Conservation (phyloP, 1,140 invertebrate genomes). For the Drosophila sturtevanti region DNA sequence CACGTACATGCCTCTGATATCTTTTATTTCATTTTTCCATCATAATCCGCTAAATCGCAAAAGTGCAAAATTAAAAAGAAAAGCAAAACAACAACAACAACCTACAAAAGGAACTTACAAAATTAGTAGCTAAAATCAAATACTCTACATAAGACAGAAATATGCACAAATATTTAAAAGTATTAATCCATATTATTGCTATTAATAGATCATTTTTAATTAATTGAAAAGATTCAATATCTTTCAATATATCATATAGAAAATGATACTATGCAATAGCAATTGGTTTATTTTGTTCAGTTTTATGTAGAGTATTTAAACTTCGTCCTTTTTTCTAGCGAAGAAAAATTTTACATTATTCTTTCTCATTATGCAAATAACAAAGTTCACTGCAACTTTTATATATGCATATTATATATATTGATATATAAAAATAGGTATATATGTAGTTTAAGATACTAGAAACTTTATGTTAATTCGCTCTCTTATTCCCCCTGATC, state of each 20-base stretch:
- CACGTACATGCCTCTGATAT: conserved; percentile 63
- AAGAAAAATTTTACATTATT: background rate
- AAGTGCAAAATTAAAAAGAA: conserved; percentile 41
- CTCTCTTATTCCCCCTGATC: conserved; percentile 5
- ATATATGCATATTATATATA: conserved; percentile 21
- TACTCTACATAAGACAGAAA: conserved; percentile 14
- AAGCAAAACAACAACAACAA: conserved; percentile 23
- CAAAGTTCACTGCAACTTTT: conserved; percentile 49
- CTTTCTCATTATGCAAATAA: conserved; percentile 49
- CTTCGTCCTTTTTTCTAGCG: background rate
- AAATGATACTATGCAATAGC: too few relatives aligned
- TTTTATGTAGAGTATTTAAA: conserved; percentile 34
- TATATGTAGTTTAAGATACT: conserved; percentile 46
- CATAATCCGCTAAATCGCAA: conserved; percentile 16
- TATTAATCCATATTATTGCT: background rate
- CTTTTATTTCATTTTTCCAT: conserved; percentile 36
- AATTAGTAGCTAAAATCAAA: conserved; percentile 23
- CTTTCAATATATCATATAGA: too few relatives aligned
- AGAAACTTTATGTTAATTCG: conserved; percentile 30
- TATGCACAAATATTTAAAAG: too few relatives aligned
- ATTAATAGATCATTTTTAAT: too few relatives aligned
- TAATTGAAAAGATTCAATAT: too few relatives aligned
- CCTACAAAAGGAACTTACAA: conserved; percentile 11
- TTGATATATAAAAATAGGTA: conserved; percentile 10
- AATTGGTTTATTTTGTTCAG: conserved; percentile 28